These are phyloP conservation scores for Micrasema minimum DNA, from an alignment of 1,140 invertebrate species.

Conservation along the genomic window DNA sequence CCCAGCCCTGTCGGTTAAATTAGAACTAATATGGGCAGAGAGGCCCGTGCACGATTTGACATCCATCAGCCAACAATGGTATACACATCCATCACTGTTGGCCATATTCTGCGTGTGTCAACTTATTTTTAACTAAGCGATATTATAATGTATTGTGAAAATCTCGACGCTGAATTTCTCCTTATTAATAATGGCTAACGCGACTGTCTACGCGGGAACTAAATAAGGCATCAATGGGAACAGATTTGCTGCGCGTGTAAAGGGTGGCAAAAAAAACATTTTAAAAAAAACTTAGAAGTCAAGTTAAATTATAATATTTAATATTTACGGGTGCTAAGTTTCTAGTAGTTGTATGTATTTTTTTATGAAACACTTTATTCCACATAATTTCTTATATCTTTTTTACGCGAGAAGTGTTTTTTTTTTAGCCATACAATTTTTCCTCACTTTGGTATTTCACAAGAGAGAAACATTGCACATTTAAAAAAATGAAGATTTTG, in stretches of 20 bases:
- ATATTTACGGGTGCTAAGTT: too few species aligned
- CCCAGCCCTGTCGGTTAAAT: too few species aligned
- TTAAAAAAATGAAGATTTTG: too few species aligned
- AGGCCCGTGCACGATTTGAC: constrained; percentile 11
- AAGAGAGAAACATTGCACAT: too few species aligned
- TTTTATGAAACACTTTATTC: too few species aligned
- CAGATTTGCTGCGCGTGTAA: constrained; percentile 37
- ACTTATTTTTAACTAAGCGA: constrained; percentile 33
- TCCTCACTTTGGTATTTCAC: too few species aligned
- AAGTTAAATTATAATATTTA: too few species aligned
- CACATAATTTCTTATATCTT: too few species aligned
- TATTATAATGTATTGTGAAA: constrained; percentile 42
- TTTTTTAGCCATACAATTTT: too few species aligned
- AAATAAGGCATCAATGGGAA: constrained; percentile 44
- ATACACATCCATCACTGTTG: constrained; percentile 12
- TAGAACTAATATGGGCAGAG: constrained; percentile 22
- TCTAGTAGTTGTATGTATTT: too few species aligned
- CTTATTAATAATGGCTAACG: constrained; percentile 42
- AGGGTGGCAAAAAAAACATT: constrained; percentile 2
- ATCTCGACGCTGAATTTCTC: constrained; percentile 40
- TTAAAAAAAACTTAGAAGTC: not conserved
- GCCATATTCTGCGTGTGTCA: constrained; percentile 29
- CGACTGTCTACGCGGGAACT: constrained; percentile 31
- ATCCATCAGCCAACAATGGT: constrained; percentile 35
- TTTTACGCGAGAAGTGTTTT: too few species aligned